Evolutionary conservation across 2,113 vertebrate species (phyloP), one percentile per base, ranked within the genome.

Genomic region (Uropsilus gracilis): DNA sequence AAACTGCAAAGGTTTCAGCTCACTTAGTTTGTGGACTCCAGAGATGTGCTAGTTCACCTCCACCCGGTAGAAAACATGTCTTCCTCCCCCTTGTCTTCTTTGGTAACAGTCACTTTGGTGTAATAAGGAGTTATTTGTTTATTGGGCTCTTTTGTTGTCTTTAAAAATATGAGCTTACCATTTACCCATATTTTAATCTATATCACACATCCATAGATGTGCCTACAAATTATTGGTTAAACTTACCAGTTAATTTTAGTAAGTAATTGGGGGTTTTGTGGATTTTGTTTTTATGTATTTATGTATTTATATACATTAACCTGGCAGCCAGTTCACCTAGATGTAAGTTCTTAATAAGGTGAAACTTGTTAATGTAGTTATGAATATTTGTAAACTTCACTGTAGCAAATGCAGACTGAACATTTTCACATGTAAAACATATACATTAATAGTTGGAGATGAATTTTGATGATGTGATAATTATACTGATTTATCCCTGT

Each of bases 201-300:
- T 89, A 76, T 53, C 14, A n/a, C 20, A 83, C 12, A 68, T 61
- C 28, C 24, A 89, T 37, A 93, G 34, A 59, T 84, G 76, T 46
- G 55, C n/a, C 34, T 93, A 89, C 85, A 84, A 69, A 92, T 93
- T 83, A 80, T 89, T 90, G n/a, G n/a, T 91, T 81, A 42, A 90
- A 69, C 13, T 72, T 87, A 50, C 20, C 82, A 34, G 20, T 48
- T 91, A 94, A 73, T 48, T 84, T 92, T 30, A 91, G 59, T 64
- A 89, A 89, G 34, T 94, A 83, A 53, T 89, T 42, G 5, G 34
- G n/a, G 34, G 16, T n/a, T 34, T 8, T 68, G 55, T 81, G 75
- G 71, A 16, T 77, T 42, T 24, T 81, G 82, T 88, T 48, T 76
- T 0, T 30, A 20, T 91, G 86, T 76, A 55, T 55, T 37, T 71